Evolutionary conservation across 2,113 vertebrate species (phyloP), one percentile per base, ranked within the genome.

Genomic region (Mormyrus iriodes): DNA sequence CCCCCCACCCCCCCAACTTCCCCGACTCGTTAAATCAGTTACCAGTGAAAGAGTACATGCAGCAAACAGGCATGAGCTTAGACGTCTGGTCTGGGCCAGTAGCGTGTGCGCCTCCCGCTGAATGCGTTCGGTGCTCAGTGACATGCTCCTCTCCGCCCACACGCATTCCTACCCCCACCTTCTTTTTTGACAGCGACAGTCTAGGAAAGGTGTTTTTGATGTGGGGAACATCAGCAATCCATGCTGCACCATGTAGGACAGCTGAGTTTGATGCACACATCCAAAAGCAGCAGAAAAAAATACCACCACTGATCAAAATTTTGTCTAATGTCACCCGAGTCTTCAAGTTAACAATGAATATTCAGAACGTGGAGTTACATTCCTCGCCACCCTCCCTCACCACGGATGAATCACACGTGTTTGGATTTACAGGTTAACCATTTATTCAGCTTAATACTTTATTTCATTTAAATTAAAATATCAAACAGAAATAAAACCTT

Each of bases 331-430:
- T 84, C 82, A 84, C 82, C 82, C 8, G 3, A 13, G 42, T 84
- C 82, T 84, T 84, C 82, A 84, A 84, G 82, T 84, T 84, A 48
- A 84, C 82, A 84, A 84, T 84, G 82, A 84, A 84, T 84, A 84
- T 84, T 84, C 42, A 48, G 44, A 46, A 48, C 19, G 13, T 84
- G 82, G 42, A 84, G 82, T 48, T 84, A 84, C 39, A 84, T 48
- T 84, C 42, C 24, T 44, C n/a, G 42, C 35, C 82, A 84, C 21
- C 21, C 39, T 84, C 19, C 24, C 44, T 84, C 39, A 48, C 39
- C 42, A 84, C 7, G 82, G 42, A 48, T 48, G 39, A 48, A 24
- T 84, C 42, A 84, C 19, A 48, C 42, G 48, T 39, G 35, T 48
- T 84, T n/a, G 21, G 5, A 48, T 84, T 84, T 48, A 24, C 42